Conservation (phyloP, 2,888 invertebrate genomes). For the Pycnomerus fuliginosus region DNA sequence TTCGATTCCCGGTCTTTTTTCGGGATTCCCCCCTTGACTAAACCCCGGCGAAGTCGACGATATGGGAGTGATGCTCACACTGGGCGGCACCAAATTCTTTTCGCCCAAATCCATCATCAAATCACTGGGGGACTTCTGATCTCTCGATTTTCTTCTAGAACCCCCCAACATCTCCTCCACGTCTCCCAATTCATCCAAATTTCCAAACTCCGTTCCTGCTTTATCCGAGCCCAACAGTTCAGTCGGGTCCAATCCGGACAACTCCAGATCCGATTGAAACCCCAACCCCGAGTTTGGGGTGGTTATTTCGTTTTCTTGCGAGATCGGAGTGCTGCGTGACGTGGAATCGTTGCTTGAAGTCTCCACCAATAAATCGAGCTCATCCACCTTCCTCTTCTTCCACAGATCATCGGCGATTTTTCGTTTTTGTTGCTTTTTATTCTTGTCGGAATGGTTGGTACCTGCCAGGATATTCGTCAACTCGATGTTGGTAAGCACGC, state of each 20-base stretch:
- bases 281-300: constrained; percentile 58
- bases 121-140: constrained; percentile 53
- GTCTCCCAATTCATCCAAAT: constrained; percentile 58
- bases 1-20: constrained; percentile 77
- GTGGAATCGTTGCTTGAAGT: constrained; percentile 66
- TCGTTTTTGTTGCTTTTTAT: constrained; percentile 24
- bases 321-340: constrained; percentile 58
- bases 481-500: constrained; percentile 46
- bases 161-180: constrained; percentile 57
- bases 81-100: constrained; percentile 60
- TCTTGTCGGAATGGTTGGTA: constrained; percentile 24
- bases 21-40: constrained; percentile 53
- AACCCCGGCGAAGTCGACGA: constrained; percentile 54
- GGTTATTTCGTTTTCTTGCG: constrained; percentile 54
- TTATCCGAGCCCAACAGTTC: constrained; percentile 53
- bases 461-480: constrained; percentile 47
- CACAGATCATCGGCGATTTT: constrained; percentile 39
- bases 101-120: constrained; percentile 45
- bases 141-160: constrained; percentile 54
- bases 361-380: constrained; percentile 61
- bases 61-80: constrained; percentile 66
- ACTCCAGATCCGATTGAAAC: constrained; percentile 63
- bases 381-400: constrained; percentile 59
- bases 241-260: constrained; percentile 62
- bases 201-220: constrained; percentile 58